Percentiles rank a stretch among this genome's conserved stretches.
phyloP scores from a whole-genome alignment of 2,113 vertebrate species.

The Mixornis gularis region DNA sequence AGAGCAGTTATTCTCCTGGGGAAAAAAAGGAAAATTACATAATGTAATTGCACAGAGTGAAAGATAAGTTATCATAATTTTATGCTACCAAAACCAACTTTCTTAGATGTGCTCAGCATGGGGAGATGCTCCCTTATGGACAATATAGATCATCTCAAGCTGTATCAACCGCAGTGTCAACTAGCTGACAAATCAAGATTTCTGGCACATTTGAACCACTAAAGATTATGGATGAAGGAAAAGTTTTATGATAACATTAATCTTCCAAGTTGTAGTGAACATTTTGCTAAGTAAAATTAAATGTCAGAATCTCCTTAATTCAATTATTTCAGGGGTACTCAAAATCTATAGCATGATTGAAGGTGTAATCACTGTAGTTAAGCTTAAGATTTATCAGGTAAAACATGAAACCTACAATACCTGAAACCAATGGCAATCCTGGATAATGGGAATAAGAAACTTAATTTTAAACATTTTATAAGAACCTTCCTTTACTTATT shows the following conservation, averaged over 20 bases:
- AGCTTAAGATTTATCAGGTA: neutral
- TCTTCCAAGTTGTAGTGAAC: neutral
- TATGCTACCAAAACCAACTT: neutral
- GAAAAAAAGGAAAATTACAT: slow-evolving; percentile 14
- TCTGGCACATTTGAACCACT: neutral
- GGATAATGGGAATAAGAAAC: neutral
- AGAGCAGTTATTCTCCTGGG: slow-evolving; percentile 24
- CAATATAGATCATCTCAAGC: neutral
- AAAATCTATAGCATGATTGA: neutral
- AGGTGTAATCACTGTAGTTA: neutral
- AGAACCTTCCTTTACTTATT: neutral
- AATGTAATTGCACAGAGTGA: neutral
- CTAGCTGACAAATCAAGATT: neutral
- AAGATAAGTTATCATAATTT: slow-evolving; percentile 20
- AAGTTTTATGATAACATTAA: neutral
- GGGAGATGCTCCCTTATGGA: neutral
- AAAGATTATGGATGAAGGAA: neutral
- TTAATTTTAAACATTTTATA: neutral
- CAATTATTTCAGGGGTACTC: neutral
- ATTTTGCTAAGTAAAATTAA: neutral
- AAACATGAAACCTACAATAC: neutral
- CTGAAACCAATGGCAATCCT: neutral
- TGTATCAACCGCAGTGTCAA: neutral
- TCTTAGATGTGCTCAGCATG: neutral
- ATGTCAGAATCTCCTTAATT: neutral